Evolutionary conservation across 2,113 vertebrate species (phyloP), one percentile per base, ranked within the genome.

Genomic region (Brachyistius frenatus): DNA sequence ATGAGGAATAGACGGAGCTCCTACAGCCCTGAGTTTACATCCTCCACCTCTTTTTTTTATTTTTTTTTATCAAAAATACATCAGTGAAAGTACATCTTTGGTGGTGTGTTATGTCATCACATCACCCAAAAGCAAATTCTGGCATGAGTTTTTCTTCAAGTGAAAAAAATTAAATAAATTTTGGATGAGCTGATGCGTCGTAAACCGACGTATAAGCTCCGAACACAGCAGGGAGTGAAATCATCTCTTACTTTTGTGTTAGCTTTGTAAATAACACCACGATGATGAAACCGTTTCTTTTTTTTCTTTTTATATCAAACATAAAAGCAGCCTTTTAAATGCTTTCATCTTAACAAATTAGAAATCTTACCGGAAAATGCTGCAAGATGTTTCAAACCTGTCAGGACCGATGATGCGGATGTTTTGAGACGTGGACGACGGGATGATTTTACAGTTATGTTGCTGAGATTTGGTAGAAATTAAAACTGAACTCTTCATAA

Each of bases 1-100:
- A 46, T 69, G 81, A 90, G 66, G 78, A 87, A 79, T 46, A 41
- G 49, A 64, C 61, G 46, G 75, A 36, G 70, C 5, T 61, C 16
- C 53, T 74, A 73, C 23, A 23, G 23, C 23, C 23, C 23, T 23
- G 23, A 23, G 23, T 23, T 23, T 23, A 23, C 23, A 23, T 23
- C 23, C 23, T 23, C 23, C 23, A 23, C 23, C 23, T 23, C 23
- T 23, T 23, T 23, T 23, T 23, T 23, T n/a, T n/a, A n/a, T n/a
- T 23, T 23, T 23, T 23, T 23, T 23, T 23, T 23, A 23, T 23
- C 56, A 71, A 52, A 68, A 66, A 61, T 37, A 33, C 32, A 8
- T 33, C 23, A n/a, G 10, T 32, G 1, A n/a, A 53, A 23, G 63
- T 62, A 30, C 32, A 69, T 69, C 60, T 72, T 4, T 10, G 10